Evolutionary conservation across 2,113 vertebrate species (phyloP).

Genomic region (Heliornis fulica): DNA sequence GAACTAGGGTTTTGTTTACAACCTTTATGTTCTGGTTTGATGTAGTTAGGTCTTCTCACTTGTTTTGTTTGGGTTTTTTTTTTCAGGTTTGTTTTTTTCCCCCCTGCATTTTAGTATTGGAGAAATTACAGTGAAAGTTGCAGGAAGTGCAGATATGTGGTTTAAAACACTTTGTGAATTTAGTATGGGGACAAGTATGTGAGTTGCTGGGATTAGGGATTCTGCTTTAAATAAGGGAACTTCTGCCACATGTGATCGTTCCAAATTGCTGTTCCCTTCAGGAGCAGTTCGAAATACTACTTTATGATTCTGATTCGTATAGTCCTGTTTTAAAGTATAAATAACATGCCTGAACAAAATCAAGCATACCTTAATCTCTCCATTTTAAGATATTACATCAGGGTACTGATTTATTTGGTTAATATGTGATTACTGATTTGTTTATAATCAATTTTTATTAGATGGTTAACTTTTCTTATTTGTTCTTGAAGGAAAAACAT

Average conservation of each 20-base stretch:
- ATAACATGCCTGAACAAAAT: background rate
- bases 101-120: background rate
- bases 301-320: background rate
- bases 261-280: background rate
- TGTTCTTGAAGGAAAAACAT: background rate
- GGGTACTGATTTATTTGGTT: background rate
- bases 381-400: background rate
- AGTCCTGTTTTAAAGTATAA: background rate
- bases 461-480: background rate
- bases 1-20: background rate
- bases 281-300: background rate
- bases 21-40: background rate
- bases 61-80: background rate
- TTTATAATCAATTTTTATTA: background rate
- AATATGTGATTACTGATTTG: background rate
- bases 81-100: background rate
- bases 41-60: background rate
- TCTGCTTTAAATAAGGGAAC: background rate
- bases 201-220: background rate
- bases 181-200: background rate
- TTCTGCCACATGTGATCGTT: background rate
- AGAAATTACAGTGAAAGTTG: background rate
- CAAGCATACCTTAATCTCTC: background rate
- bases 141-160: background rate
- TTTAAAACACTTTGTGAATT: background rate